Evolutionary conservation across 2,113 vertebrate genomes (phyloP).

Genomic region (Pelecanoides urinatrix): DNA sequence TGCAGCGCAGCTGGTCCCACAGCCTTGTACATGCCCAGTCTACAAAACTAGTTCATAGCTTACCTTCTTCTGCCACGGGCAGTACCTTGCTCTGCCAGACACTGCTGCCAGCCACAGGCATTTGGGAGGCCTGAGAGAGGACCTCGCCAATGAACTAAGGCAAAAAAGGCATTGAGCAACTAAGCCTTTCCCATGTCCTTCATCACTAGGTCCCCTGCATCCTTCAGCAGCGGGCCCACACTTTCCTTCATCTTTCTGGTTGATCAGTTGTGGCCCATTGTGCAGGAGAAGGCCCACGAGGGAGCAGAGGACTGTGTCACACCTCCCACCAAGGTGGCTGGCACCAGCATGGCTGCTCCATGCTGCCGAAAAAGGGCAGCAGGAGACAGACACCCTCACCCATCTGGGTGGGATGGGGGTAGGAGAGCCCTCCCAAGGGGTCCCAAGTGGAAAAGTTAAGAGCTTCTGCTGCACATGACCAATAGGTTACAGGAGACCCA

Average conservation of each 20-base stretch:
- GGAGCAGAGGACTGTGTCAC: not conserved
- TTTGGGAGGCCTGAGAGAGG: not conserved
- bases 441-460: not conserved
- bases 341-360: not conserved
- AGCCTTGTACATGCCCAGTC: not conserved
- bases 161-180: accelerated
- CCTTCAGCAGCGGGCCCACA: not conserved
- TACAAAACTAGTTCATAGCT: not conserved
- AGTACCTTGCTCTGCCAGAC: not conserved
- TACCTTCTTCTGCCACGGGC: accelerated
- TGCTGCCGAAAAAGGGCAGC: not conserved
- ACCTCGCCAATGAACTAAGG: not conserved
- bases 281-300: not conserved
- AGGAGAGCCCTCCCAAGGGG: not conserved
- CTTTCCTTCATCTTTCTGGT: not conserved
- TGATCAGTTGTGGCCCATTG: not conserved
- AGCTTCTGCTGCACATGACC: not conserved
- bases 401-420: not conserved
- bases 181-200: not conserved
- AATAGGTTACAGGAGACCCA: not conserved
- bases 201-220: not conserved
- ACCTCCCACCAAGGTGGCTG: not conserved
- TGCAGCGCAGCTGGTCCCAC: not conserved
- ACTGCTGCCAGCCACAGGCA: not conserved
- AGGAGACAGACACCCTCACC: not conserved